phyloP scores from a whole-genome alignment of 2,888 invertebrate genomes.

The Plebejus melissa region DNA sequence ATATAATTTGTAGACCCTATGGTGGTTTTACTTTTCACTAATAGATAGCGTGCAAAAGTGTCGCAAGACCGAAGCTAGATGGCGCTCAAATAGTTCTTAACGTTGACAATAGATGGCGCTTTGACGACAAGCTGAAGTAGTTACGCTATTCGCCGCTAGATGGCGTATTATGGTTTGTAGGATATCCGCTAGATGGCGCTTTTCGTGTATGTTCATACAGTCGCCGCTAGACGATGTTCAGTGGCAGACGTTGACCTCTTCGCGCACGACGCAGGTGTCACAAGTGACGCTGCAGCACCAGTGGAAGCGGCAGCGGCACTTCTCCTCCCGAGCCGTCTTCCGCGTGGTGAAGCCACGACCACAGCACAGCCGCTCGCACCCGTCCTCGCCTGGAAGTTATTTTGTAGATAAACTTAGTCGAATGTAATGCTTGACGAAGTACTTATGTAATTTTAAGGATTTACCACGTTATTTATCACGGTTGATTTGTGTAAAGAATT shows the following conservation, averaged over 20 bases:
- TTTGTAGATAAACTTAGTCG: neutral
- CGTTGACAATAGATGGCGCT: neutral
- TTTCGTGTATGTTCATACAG: neutral
- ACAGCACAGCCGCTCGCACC: conserved; percentile 93
- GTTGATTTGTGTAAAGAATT: too few relatives aligned
- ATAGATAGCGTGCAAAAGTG: neutral
- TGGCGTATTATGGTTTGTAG: neutral
- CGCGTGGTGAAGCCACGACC: conserved; percentile 95
- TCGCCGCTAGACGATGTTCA: conserved; percentile 48
- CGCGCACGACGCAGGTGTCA: conserved; percentile 88
- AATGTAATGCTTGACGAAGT: too few relatives aligned
- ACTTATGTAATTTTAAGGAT: too few relatives aligned
- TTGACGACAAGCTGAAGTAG: neutral
- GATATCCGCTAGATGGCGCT: neutral
- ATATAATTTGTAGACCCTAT: too few relatives aligned
- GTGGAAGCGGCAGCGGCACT: conserved; percentile 96
- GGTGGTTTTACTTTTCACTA: neutral
- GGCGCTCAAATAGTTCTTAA: neutral
- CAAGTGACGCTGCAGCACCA: conserved; percentile 98
- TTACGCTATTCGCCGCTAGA: neutral
- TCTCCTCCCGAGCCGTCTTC: conserved; percentile 85
- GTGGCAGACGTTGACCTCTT: conserved; percentile 91
- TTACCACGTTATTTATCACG: too few relatives aligned
- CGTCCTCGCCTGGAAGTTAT: conserved; percentile 81
- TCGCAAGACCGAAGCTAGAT: neutral